phyloP scores from a whole-genome alignment of 2,113 vertebrate species.

The Channa argus region DNA sequence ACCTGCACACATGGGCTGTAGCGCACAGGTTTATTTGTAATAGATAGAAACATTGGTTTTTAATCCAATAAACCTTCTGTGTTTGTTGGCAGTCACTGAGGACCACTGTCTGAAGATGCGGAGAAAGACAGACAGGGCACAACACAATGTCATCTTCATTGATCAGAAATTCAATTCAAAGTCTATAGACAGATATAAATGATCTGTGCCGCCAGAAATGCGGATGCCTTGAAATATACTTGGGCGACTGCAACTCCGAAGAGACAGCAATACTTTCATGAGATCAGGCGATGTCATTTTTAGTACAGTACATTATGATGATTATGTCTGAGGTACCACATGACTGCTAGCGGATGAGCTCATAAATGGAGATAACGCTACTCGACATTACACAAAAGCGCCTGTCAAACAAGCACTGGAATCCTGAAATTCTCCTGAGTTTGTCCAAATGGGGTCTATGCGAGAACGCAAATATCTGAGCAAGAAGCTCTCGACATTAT shows the following conservation, averaged over 20 bases:
- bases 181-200: slow-evolving; percentile 78
- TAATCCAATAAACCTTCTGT: slow-evolving; percentile 28
- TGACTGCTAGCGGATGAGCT: too few relatives aligned
- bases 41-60: slow-evolving; percentile 10
- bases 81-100: slow-evolving; percentile 33
- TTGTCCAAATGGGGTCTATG: too few relatives aligned
- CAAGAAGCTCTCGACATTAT: too few relatives aligned
- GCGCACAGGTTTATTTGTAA: neutral
- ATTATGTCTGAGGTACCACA: too few relatives aligned
- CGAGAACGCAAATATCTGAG: too few relatives aligned
- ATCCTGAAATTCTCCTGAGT: too few relatives aligned
- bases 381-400: too few relatives aligned
- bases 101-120: slow-evolving; percentile 18
- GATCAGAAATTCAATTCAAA: slow-evolving; percentile 81
- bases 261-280: too few relatives aligned
- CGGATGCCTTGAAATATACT: slow-evolving; percentile 11
- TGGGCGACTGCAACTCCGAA: neutral
- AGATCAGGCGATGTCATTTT: too few relatives aligned
- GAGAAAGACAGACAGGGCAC: slow-evolving; percentile 10
- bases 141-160: slow-evolving; percentile 63
- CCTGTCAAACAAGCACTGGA: too few relatives aligned
- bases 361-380: too few relatives aligned
- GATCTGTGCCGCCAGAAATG: slow-evolving; percentile 48
- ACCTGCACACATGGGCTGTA: neutral
- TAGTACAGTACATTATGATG: too few relatives aligned